Base-by-base conservation (phyloP, 2,888 invertebrate species). In the Odontothrips loti region DNA sequence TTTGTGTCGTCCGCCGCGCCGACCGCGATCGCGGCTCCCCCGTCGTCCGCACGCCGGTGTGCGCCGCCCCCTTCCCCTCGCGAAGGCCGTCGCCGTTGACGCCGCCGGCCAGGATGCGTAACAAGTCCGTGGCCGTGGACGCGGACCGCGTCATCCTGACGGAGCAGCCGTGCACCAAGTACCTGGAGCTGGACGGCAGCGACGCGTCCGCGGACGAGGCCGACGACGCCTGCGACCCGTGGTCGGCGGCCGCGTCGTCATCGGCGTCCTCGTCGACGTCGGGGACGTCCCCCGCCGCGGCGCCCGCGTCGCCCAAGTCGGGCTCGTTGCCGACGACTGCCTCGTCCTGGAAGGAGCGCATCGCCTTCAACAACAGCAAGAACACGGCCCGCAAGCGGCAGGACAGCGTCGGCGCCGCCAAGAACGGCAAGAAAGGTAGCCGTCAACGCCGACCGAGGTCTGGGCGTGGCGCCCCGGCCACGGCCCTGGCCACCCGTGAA, bases 71-170 rank as follows among this genome's bases (percentile, higher is more conserved):
- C 34, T 43, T 6, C 6, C 34, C 34, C 34, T 43, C 34, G 34
- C 34, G 34, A 43, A 43, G 34, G 34, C 68, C 68, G 27, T n/a
- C 58, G 58, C 58, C 15, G 58, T 20, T 2, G 20, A 12, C 51
- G 51, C 51, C 51, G 51, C 12, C 68, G n/a, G 23, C 68, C 68
- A 27, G 23, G 68, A 75, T 75, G 68, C 68, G 68, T 12, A 75
- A 8, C 68, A 75, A 75, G 68, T 27, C 68, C 9, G 27, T 9
- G 68, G 9, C 68, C 23, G 27, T 75, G 27, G 68, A 75, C 68
- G 27, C 68, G 68, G 68, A 75, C 68, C 68, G 68, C 23, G 68
- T 75, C 68, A 27, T 75, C 23, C 68, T 75, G 68, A 75, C 68
- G 68, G 68, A 75, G 68, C 23, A n/a, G 23, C 68, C 20, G 20